Evolutionary conservation across 2,888 invertebrate genomes (phyloP).

Genomic region (Troides oblongomaculatus): DNA sequence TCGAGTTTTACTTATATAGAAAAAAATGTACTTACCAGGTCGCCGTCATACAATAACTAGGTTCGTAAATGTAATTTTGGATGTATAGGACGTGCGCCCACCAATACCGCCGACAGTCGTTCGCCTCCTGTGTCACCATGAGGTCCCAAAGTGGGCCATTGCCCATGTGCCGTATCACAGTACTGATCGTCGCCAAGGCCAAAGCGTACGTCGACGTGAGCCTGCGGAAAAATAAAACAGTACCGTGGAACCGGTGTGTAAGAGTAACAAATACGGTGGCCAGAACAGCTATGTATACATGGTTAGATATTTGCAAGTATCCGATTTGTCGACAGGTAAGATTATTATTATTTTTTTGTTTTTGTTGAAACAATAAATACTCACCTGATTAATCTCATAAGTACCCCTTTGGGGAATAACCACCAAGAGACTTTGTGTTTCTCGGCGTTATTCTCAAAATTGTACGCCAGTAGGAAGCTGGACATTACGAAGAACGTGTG

Average conservation of each 20-base stretch:
- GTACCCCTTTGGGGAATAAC: constrained; percentile 57
- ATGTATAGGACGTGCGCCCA: constrained; percentile 71
- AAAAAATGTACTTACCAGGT: constrained; percentile 58
- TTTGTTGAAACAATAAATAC: background rate
- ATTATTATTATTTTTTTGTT: too few species aligned
- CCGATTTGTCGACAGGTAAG: too few species aligned
- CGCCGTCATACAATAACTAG: constrained; percentile 55
- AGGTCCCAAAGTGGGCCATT: constrained; percentile 64
- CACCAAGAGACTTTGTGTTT: constrained; percentile 47
- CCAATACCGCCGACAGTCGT: constrained; percentile 65
- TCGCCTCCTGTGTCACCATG: constrained; percentile 53
- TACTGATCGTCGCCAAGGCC: constrained; percentile 55
- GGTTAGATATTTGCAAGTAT: too few species aligned
- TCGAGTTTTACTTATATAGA: background rate
- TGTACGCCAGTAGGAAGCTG: constrained; percentile 65
- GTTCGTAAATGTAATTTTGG: constrained; percentile 66
- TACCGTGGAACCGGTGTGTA: too few species aligned
- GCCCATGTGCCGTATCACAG: constrained; percentile 56
- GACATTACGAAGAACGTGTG: constrained; percentile 71
- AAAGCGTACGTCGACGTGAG: constrained; percentile 65
- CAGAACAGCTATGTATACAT: too few species aligned
- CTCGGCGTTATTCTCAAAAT: constrained; percentile 57
- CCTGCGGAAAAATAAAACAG: constrained; percentile 39
- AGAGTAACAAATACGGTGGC: too few species aligned
- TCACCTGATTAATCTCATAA: constrained; percentile 67